A percentile compares a stretch with the other conserved stretches of the same genome.
Evolutionary conservation across 2,888 invertebrate genomes (phyloP).

Genomic region (Calliopum simillimum): DNA sequence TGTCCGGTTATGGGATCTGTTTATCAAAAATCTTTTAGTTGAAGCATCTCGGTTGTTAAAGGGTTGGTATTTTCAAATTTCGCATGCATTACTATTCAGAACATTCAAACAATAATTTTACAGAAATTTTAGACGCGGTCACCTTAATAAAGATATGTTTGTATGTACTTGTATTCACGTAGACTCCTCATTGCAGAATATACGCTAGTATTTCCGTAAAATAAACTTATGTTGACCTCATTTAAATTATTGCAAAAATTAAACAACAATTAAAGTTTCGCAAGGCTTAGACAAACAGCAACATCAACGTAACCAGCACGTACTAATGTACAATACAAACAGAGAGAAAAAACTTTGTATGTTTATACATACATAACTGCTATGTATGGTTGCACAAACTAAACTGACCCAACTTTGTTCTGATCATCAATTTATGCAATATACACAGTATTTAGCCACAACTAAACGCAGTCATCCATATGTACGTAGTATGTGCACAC

Average conservation of each 20-base stretch:
- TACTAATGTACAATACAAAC: slow-evolving; percentile 14
- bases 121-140: too few relatives aligned
- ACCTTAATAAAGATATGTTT: too few relatives aligned
- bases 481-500: not conserved
- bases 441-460: not conserved
- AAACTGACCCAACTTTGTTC: slow-evolving; percentile 2
- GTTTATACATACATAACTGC: too few relatives aligned
- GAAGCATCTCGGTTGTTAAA: too few relatives aligned
- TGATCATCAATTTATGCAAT: slow-evolving; percentile 18
- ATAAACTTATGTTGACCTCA: slow-evolving; percentile 35
- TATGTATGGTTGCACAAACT: not conserved
- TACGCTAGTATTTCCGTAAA: not conserved
- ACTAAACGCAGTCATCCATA: not conserved
- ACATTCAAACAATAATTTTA: too few relatives aligned
- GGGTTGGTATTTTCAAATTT: too few relatives aligned
- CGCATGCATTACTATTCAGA: too few relatives aligned
- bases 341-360: slow-evolving; percentile 3
- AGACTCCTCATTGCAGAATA: too few relatives aligned
- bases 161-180: too few relatives aligned
- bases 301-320: slow-evolving; percentile 32
- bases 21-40: too few relatives aligned
- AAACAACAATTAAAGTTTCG: slow-evolving; percentile 48
- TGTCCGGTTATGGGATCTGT: too few relatives aligned
- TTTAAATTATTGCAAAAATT: slow-evolving; percentile 47
- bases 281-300: not conserved